Evolutionary conservation across 2,888 invertebrate genomes (phyloP), one percentile per base, ranked within the genome.

Genomic region (Leistus spinibarbis): DNA sequence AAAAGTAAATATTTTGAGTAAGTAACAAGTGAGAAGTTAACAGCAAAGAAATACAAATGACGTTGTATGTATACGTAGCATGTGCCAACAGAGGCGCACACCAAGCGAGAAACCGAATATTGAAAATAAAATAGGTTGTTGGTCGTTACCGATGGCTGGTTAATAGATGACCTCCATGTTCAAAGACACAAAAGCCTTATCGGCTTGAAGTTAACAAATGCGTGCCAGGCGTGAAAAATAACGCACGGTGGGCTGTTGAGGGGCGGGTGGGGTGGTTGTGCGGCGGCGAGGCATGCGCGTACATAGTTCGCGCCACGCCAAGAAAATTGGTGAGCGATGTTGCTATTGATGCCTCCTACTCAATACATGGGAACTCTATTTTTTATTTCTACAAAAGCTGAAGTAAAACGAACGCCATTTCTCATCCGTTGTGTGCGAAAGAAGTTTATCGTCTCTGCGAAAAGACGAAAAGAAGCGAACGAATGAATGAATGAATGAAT

Each of bases 151-250:
- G 66, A 67, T 67, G 73, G 57, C 67, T 67, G 73, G 67, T 81
- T 85, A 85, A 84, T 84, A 84, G 84, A 85, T 84, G 84, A 84
- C 84, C 84, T 83, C 83, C 81, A 83, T 82, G 83, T 82, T 82
- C 82, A 83, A 82, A 83, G 83, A 84, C 84, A 84, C 84, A 84
- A 84, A 84, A 83, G 84, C 83, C 84, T 85, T 85, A 85, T 85
- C 85, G 83, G 82, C 82, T 78, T 82, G 82, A 83, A 83, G 80
- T 82, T 83, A 84, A 83, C 83, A 84, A 84, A 84, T 84, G 83
- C 82, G 75, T 80, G 78, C 80, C 79, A 78, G 79, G 79, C 80
- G 81, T 81, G 82, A 84, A 84, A 85, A 84, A 85, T 84, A 76
- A 72, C 74, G 64, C 69, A 19, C 17, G 54, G 20, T 68, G 76